Conservation (phyloP, 2,888 invertebrate species). For the Zootermopsis nevadensis region DNA sequence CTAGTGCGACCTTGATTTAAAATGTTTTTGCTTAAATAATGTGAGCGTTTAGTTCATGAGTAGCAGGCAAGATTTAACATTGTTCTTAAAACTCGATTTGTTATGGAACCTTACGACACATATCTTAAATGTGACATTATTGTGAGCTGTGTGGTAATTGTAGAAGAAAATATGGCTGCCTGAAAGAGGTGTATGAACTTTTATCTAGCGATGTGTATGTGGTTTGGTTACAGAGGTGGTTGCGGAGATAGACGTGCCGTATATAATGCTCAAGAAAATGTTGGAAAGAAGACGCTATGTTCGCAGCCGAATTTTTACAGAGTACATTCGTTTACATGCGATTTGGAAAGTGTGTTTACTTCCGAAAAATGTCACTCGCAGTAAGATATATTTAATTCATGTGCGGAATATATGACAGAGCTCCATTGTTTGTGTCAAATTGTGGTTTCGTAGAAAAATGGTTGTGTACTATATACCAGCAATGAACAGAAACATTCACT, state of each 20-base stretch:
- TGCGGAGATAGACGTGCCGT: background rate
- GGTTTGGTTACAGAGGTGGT: conserved; percentile 13
- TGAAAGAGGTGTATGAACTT: background rate
- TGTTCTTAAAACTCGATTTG: too few relatives aligned
- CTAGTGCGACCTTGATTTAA: too few relatives aligned
- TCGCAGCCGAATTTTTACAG: conserved; percentile 1
- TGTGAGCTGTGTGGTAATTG: too few relatives aligned
- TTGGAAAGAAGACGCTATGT: background rate
- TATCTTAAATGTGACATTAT: too few relatives aligned
- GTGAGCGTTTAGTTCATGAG: too few relatives aligned
- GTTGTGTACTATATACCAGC: too few relatives aligned
- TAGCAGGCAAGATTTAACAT: too few relatives aligned
- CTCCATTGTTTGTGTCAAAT: background rate
- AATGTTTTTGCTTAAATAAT: too few relatives aligned
- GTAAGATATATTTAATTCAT: background rate
- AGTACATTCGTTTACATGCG: background rate
- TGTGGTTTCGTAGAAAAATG: background rate
- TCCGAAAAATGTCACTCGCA: background rate
- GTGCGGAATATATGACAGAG: background rate
- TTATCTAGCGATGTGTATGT: background rate
- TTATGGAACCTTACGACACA: too few relatives aligned
- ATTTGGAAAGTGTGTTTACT: conserved; percentile 7
- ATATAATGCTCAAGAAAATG: background rate
- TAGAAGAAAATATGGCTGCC: too few relatives aligned
- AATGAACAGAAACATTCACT: background rate